Evolutionary conservation across 2,888 invertebrate species (phyloP), one percentile per base, ranked within the genome.

Genomic region (Mythimna ferrago): DNA sequence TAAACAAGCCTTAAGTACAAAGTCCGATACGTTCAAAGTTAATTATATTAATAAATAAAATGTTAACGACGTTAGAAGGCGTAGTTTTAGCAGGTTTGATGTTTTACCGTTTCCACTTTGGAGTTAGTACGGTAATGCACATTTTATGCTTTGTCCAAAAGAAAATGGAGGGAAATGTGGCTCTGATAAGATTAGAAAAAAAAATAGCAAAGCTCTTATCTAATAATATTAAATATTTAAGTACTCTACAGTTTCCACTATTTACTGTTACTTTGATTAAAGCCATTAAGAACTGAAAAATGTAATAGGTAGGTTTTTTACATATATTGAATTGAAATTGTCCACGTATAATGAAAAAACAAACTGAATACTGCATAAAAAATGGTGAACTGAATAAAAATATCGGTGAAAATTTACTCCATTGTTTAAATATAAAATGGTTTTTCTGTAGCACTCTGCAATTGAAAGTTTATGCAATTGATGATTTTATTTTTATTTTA

Each of bases 1-100:
- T 96, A 96, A 96, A 93, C 92, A 94, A 92, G 91, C 93, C 89
- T 91, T 95, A 95, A 95, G 96, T 95, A 95, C 91, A 89, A 95
- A 95, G 95, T 95, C 93, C 93, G 93, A 95, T 95, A 94, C 93
- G 92, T 93, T 92, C 87, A 88, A 90, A 94, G 92, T 93, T 95
- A 94, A 95, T 94, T 94, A 89, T 93, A 92, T 94, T 95, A 95
- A 94, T 95, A 93, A 94, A 93, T 93, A 92, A 93, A 89, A 86
- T 80, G 83, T 81, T 84, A 81, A 82, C 78, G 80, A 80, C 77
- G 80, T 82, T 81, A 84, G 84, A 85, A 85, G 83, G 80, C 87
- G 84, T 86, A 86, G 86, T 84, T 86, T 74, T 78, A 80, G 75
- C 73, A 71, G 71, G 74, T 76, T 81, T 61, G 41, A 56, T 78